Conservation (phyloP, 2,797 vertebrate species). For the Pelobates cultripes region DNA sequence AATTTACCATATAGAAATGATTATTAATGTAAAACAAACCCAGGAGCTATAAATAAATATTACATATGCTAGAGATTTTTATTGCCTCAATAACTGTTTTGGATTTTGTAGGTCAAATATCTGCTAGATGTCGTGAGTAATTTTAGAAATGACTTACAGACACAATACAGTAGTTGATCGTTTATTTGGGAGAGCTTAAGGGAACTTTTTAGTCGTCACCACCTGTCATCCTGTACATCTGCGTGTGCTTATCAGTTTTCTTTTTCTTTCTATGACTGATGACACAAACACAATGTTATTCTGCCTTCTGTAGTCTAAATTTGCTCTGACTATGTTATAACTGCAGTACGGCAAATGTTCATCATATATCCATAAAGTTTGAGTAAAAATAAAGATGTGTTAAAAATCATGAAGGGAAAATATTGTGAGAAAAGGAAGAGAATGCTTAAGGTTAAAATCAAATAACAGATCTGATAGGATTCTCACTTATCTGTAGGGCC, state of each 20-base stretch:
- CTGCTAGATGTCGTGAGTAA: constrained; percentile 44
- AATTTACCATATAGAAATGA: not conserved
- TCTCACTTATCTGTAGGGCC: too few species aligned
- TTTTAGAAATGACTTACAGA: constrained; percentile 46
- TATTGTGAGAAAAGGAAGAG: too few species aligned
- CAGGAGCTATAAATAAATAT: not conserved
- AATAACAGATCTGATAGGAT: too few species aligned
- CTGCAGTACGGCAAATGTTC: not conserved
- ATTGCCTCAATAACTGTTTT: constrained; percentile 12
- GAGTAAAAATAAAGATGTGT: not conserved
- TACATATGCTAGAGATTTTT: not conserved
- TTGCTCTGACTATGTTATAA: not conserved
- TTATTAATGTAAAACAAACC: not conserved
- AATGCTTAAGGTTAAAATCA: too few species aligned
- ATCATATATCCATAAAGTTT: not conserved
- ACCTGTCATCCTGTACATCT: constrained; percentile 39
- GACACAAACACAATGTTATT: constrained; percentile 35
- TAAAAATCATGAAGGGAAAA: not conserved
- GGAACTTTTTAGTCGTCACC: constrained; percentile 37
- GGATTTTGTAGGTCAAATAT: constrained; percentile 48
- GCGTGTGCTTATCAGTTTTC: constrained; percentile 31
- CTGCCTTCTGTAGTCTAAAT: not conserved
- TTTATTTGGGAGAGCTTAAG: constrained; percentile 42
- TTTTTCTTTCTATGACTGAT: constrained; percentile 40
- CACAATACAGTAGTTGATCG: constrained; percentile 32